Percentiles rank a stretch among this genome's conserved stretches.
Conservation (phyloP, 2,113 vertebrate genomes). For the Semnopithecus entellus region DNA sequence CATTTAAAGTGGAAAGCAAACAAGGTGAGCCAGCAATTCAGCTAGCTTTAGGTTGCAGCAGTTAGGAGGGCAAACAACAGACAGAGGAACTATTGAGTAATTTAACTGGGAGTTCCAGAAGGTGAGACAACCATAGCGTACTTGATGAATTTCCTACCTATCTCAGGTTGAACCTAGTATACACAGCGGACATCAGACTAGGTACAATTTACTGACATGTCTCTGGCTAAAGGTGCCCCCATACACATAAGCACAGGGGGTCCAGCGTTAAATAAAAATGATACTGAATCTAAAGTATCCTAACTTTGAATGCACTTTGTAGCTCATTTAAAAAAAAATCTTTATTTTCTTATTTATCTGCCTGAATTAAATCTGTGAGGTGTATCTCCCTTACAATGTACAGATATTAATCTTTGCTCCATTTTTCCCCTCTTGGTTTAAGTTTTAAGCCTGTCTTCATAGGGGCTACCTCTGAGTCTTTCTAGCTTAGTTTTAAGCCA, state of each 20-base stretch:
- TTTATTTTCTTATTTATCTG: not conserved
- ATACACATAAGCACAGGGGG: rapidly evolving
- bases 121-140: not conserved
- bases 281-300: not conserved
- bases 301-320: not conserved
- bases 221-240: not conserved
- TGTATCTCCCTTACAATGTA: not conserved
- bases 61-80: not conserved
- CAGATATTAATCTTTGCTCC: not conserved
- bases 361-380: not conserved
- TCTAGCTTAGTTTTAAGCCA: not conserved
- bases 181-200: not conserved
- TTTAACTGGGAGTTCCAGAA: not conserved
- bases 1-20: not conserved
- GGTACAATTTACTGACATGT: not conserved
- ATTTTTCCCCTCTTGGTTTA: not conserved
- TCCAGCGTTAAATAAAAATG: not conserved
- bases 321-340: not conserved
- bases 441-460: not conserved
- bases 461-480: not conserved
- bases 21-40: not conserved
- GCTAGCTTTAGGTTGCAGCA: not conserved
- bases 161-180: not conserved
- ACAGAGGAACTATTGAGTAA: not conserved
- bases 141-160: not conserved